These are phyloP conservation scores for Hydrocynus forskahlii DNA, from an alignment of 2,797 vertebrate genomes.

Conservation along the genomic window DNA sequence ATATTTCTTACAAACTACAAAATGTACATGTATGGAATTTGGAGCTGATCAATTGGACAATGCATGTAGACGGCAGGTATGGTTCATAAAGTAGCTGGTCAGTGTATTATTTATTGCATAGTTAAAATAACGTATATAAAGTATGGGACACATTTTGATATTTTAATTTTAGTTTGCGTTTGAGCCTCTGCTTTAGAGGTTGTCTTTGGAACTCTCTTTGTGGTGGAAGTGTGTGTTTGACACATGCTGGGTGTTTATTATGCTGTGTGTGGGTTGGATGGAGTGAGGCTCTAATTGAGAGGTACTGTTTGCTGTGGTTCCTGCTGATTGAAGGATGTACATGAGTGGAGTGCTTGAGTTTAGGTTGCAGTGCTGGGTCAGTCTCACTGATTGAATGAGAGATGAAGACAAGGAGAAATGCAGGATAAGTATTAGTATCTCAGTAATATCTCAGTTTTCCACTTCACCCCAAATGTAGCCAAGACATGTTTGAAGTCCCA, in stretches of 20 bases:
- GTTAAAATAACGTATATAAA: too few relatives aligned
- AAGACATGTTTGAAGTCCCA: background rate
- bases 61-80: too few relatives aligned
- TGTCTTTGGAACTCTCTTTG: background rate
- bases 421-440: background rate
- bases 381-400: slow-evolving; percentile 33
- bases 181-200: too few relatives aligned
- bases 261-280: slow-evolving; percentile 31
- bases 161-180: too few relatives aligned
- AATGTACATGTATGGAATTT: too few relatives aligned
- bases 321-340: slow-evolving; percentile 38
- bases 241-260: slow-evolving; percentile 18
- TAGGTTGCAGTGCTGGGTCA: slow-evolving; percentile 9
- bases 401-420: slow-evolving; percentile 26
- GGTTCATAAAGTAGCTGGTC: too few relatives aligned
- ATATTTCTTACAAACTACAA: too few relatives aligned
- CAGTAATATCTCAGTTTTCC: background rate
- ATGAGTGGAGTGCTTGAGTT: slow-evolving; percentile 48
- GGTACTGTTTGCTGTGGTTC: slow-evolving; percentile 39
- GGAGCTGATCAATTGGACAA: too few relatives aligned
- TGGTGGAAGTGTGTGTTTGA: slow-evolving; percentile 19
- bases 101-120: too few relatives aligned
- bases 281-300: slow-evolving; percentile 46
- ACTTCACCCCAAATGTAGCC: background rate
- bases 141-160: too few relatives aligned